Evolutionary conservation across 2,797 vertebrate genomes (phyloP).

Genomic region (Huso huso): DNA sequence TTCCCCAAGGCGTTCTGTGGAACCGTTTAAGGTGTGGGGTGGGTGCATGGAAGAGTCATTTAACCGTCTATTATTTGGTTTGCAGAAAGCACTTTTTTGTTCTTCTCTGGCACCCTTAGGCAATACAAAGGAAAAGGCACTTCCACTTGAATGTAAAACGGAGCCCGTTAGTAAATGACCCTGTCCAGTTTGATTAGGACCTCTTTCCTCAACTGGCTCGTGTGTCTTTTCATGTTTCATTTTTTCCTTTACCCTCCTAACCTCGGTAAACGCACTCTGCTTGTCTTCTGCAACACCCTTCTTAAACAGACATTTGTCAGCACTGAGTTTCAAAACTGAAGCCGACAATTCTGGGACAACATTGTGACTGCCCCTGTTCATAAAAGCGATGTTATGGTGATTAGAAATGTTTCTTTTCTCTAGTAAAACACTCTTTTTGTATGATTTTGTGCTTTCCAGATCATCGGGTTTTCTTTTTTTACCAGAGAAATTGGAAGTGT

Average conservation of each 20-base stretch:
- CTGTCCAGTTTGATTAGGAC: neutral
- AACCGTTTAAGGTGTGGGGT: slow-evolving; percentile 33
- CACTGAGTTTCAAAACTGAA: slow-evolving; percentile 43
- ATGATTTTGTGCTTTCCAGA: slow-evolving; percentile 31
- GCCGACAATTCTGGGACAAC: slow-evolving; percentile 23
- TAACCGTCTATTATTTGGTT: slow-evolving; percentile 57
- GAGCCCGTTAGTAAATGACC: slow-evolving; percentile 23
- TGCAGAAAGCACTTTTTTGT: slow-evolving; percentile 82
- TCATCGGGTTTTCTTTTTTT: slow-evolving; percentile 56
- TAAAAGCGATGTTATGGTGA: slow-evolving; percentile 38
- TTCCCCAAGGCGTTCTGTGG: slow-evolving; percentile 48
- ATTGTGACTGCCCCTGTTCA: slow-evolving; percentile 31
- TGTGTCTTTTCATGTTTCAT: slow-evolving; percentile 33
- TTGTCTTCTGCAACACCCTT: slow-evolving; percentile 49
- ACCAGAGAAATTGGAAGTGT: slow-evolving; percentile 32
- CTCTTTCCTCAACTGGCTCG: slow-evolving; percentile 23
- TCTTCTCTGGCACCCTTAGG: slow-evolving; percentile 45
- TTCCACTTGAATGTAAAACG: slow-evolving; percentile 41
- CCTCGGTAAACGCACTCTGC: slow-evolving; percentile 53
- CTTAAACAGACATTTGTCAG: slow-evolving; percentile 38
- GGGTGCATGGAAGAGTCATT: slow-evolving; percentile 32
- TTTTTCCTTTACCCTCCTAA: slow-evolving; percentile 39
- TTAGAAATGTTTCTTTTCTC: slow-evolving; percentile 69
- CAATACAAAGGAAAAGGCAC: slow-evolving; percentile 65
- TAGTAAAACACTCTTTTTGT: slow-evolving; percentile 59